phyloP scores from a whole-genome alignment of 2,113 vertebrate genomes.

The Lates calcarifer region DNA sequence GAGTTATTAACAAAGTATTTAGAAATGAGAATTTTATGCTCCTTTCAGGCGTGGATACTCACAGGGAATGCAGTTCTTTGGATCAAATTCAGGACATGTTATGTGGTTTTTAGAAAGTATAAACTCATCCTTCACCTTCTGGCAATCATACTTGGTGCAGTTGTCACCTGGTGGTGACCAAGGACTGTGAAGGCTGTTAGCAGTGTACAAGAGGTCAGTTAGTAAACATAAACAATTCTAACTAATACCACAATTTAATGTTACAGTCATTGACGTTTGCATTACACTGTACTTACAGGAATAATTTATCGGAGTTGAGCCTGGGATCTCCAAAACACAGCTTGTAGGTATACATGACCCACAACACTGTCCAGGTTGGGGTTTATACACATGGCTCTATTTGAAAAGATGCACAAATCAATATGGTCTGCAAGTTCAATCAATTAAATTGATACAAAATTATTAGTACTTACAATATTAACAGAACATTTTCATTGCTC shows the following conservation, averaged over 20 bases:
- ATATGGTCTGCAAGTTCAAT: no score
- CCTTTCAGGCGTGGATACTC: constrained; percentile 71
- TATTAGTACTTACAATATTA: no score
- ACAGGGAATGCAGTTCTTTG: constrained; percentile 82
- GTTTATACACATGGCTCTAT: constrained; percentile 78
- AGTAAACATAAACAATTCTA: background rate
- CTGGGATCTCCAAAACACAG: constrained; percentile 78
- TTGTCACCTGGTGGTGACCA: constrained; percentile 76
- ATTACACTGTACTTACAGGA: constrained; percentile 67
- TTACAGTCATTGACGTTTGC: background rate
- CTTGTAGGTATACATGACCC: constrained; percentile 80
- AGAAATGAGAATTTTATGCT: background rate
- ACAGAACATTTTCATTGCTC: no score
- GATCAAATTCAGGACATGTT: constrained; percentile 76
- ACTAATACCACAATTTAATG: background rate
- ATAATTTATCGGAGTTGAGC: constrained; percentile 63
- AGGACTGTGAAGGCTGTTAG: constrained; percentile 81
- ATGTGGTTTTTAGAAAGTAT: background rate
- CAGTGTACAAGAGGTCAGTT: constrained; percentile 18
- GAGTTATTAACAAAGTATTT: background rate
- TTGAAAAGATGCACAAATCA: constrained; percentile 12
- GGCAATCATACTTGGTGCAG: constrained; percentile 86
- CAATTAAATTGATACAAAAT: no score
- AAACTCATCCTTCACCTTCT: constrained; percentile 66
- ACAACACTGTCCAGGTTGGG: constrained; percentile 84